Percentiles rank a stretch among this genome's conserved stretches.
Conservation (phyloP, 1,140 invertebrate species). For the Temnothorax curvispinosus region DNA sequence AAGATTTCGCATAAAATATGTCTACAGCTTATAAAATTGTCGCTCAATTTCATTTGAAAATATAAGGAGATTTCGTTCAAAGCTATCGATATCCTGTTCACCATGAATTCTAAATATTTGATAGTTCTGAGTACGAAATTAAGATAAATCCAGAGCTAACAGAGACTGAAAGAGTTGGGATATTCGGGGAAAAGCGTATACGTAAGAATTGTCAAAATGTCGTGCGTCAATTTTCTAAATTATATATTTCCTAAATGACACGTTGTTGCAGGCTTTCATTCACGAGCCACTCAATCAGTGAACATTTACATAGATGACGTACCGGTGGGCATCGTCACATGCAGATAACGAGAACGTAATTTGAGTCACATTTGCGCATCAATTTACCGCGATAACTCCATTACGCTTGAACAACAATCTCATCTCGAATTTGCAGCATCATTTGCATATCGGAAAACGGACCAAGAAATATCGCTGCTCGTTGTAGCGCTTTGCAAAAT, state of each 20-base stretch:
- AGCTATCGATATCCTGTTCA: background rate
- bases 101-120: background rate
- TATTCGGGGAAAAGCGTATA: too few relatives aligned
- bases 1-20: background rate
- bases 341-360: conserved; percentile 12
- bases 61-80: background rate
- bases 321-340: background rate
- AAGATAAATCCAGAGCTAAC: background rate
- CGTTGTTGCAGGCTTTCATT: background rate
- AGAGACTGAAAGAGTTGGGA: background rate
- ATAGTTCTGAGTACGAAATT: background rate
- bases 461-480: background rate
- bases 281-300: background rate
- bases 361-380: conserved; percentile 9
- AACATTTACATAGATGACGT: conserved; percentile 1
- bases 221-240: background rate
- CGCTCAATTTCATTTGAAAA: background rate
- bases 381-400: conserved; percentile 7
- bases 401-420: conserved; percentile 9
- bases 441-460: background rate
- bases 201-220: background rate
- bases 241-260: background rate
- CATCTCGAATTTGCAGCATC: background rate
- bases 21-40: background rate
- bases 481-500: conserved; percentile 2